Conservation (phyloP, 2,888 invertebrate genomes). For the Melanargia galathea region DNA sequence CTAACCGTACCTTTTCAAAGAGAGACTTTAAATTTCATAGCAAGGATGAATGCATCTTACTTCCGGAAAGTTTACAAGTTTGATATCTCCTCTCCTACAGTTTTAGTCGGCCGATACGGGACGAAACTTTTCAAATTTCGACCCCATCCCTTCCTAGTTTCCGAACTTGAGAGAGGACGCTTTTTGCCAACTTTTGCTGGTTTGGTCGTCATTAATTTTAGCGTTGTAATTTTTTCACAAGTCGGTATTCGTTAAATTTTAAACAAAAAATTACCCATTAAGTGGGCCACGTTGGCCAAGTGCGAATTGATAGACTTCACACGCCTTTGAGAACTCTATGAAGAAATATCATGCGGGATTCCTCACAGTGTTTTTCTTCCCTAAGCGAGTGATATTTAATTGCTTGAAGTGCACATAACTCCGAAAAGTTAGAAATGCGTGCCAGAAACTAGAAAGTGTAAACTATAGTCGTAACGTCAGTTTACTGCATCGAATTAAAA, state of each 20-base stretch:
- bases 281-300: too few species aligned
- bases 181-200: slow-evolving; percentile 1
- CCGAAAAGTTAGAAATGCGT: too few species aligned
- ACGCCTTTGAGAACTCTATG: too few species aligned
- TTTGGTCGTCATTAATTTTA: neutral
- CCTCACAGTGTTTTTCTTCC: too few species aligned
- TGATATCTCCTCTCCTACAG: slow-evolving; percentile 16
- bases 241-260: neutral
- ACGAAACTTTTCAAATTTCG: slow-evolving; percentile 26
- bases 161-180: neutral
- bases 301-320: too few species aligned
- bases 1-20: slow-evolving; percentile 13
- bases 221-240: neutral
- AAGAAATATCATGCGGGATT: too few species aligned
- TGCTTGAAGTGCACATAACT: too few species aligned
- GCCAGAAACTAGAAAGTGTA: too few species aligned
- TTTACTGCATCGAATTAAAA: too few species aligned
- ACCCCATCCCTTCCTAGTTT: slow-evolving; percentile 12
- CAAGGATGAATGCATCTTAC: slow-evolving; percentile 29
- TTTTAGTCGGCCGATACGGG: slow-evolving; percentile 10
- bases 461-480: too few species aligned
- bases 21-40: slow-evolving; percentile 30
- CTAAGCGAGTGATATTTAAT: too few species aligned
- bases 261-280: too few species aligned
- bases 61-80: slow-evolving; percentile 22